These are phyloP conservation scores for Epinotia nisella DNA, from an alignment of 2,888 invertebrate species.

Conservation along the genomic window DNA sequence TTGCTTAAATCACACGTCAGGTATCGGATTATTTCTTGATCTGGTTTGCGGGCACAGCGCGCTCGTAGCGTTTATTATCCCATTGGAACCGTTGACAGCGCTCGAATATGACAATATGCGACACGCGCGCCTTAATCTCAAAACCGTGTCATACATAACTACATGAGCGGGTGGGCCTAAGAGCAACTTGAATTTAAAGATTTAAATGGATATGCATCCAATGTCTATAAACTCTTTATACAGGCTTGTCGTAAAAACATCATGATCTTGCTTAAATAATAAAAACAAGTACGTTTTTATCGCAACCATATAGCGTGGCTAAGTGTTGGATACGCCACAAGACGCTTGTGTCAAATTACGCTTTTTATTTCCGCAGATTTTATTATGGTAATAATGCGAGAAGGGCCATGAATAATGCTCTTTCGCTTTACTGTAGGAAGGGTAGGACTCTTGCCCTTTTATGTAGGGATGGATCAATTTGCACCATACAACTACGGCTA, in stretches of 20 bases:
- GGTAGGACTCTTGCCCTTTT: constrained; percentile 44
- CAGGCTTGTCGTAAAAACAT: constrained; percentile 39
- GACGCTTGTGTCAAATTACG: constrained; percentile 72
- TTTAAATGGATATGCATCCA: neutral
- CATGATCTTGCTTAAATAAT: constrained; percentile 47
- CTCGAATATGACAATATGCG: too few relatives aligned
- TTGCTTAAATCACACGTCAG: too few relatives aligned
- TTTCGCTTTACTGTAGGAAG: constrained; percentile 51
- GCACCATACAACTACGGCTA: constrained; percentile 6
- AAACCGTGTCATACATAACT: too few relatives aligned
- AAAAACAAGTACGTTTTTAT: constrained; percentile 58
- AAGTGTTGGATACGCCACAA: constrained; percentile 64
- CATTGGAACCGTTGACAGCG: too few relatives aligned
- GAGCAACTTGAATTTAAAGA: neutral
- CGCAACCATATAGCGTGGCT: constrained; percentile 56
- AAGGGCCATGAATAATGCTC: constrained; percentile 66
- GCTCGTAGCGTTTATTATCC: too few relatives aligned
- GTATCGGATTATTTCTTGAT: too few relatives aligned
- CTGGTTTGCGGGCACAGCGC: too few relatives aligned
- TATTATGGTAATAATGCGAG: constrained; percentile 74
- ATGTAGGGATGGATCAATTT: constrained; percentile 33
- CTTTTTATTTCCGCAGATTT: constrained; percentile 75
- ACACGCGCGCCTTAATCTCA: too few relatives aligned
- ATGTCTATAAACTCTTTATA: constrained; percentile 25
- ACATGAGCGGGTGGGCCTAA: too few relatives aligned